Base-by-base conservation (phyloP, 2,888 invertebrate species). In the Ennomos erosarius region DNA sequence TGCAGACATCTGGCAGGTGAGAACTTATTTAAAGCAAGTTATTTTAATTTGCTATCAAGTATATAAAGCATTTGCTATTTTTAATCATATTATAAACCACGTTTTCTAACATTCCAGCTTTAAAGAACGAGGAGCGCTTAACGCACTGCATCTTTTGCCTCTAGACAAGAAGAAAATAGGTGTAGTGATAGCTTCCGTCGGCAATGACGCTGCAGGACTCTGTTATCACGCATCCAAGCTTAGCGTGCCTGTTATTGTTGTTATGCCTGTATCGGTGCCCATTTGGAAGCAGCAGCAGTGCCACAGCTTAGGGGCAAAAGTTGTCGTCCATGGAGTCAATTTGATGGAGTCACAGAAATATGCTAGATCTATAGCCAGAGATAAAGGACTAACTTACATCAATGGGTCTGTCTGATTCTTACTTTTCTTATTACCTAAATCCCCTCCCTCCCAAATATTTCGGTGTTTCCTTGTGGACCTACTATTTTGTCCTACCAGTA, bases 81-180 rank as follows among this genome's bases (percentile, higher is more conserved):
- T 3, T 16, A 48, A 35, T 42, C 47, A 36, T 13, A 45, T 38
- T 8, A 10, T n/a, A 39, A 8, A 10, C 34, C 5, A 10, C 6
- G 35, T 38, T 9, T 48, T 40, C 11, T 9, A 33, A 33, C 39
- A 64, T 74, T 75, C 36, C 75, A 95, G 96, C 79, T 95, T 96
- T 78, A 96, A 96, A 82, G 96, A 96, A 78, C 87, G 96, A 70
- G 96, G 96, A 13, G 94, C 94, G 0, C 76, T 95, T 39, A 95
- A 95, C 75, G 93, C 93, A 1, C 83, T 96, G 34, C 81, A 93
- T 69, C 91, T 92, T 80, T 78, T 96, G 47, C 77, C 92, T 2
- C 66, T 84, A 63, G 94, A 94, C 52, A 93, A 95, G 77, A 94
- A 93, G 75, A 88, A 89, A 67, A 81, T 84, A 8, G 96, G 96